Evolutionary conservation across 1,140 invertebrate genomes (phyloP).

Genomic region (Listronotus oregonensis): DNA sequence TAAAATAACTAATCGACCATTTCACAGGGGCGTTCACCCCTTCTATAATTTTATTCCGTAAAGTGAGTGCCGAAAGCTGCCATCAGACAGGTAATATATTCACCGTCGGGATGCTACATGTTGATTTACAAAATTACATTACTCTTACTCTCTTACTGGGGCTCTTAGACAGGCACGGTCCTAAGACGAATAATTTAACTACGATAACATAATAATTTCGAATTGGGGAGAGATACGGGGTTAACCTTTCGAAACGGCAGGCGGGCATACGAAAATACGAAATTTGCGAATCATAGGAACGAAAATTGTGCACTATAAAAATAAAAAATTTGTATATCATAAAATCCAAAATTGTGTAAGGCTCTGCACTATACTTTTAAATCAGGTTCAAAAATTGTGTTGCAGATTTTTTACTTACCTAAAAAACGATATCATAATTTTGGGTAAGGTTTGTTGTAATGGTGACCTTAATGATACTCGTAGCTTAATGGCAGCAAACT

Average conservation of each 20-base stretch:
- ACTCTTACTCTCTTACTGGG: constrained; percentile 23
- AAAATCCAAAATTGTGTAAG: too few species aligned
- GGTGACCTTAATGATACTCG: too few species aligned
- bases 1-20: constrained; percentile 32
- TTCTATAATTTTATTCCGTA: constrained; percentile 32
- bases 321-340: too few species aligned
- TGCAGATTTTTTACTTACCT: too few species aligned
- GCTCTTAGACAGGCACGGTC: constrained; percentile 11
- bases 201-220: constrained; percentile 9
- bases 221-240: background rate
- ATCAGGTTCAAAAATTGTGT: too few species aligned
- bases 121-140: constrained; percentile 38
- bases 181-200: background rate
- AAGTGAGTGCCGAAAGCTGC: constrained; percentile 30
- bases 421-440: too few species aligned
- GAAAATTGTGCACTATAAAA: too few species aligned
- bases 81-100: constrained; percentile 38
- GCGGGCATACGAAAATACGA: too few species aligned
- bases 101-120: constrained; percentile 29
- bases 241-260: too few species aligned
- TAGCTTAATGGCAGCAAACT: too few species aligned
- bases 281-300: too few species aligned
- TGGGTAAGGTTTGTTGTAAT: too few species aligned
- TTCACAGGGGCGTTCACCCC: constrained; percentile 20
- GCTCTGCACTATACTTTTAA: background rate